Base-by-base conservation (phyloP, 1,140 invertebrate species). In the Drosophila chauvacae region DNA sequence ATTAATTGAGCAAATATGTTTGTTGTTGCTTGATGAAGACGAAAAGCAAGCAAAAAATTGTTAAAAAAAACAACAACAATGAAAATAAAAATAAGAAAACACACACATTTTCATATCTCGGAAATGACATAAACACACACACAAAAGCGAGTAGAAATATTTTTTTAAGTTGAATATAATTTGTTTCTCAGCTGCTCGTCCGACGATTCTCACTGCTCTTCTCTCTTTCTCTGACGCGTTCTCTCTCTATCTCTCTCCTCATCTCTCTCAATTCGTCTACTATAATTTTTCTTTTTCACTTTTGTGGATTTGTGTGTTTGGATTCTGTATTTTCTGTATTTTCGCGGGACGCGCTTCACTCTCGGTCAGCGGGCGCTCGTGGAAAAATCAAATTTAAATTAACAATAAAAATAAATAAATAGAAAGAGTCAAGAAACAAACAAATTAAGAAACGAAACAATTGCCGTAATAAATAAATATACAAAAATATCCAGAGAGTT, bases 301-400 rank as follows among this genome's bases (percentile, higher is more conserved):
- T 60, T 69, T 76, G 56, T 82, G 65, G 65, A 64, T 82, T 66
- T 62, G 61, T 70, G 61, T 66, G 61, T 81, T 79, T 81, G 78
- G 50, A 30, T 74, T 61, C 73, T 81, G 83, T 87, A 76, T 77
- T 86, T 83, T 83, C 75, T 77, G 80, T 88, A 86, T 78, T 82
- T 81, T 84, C 81, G 80, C 81, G 77, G 85, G 85, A 84, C 84
- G 85, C 84, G 84, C 83, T 88, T 77, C 84, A 87, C 83, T 87
- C 80, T 77, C 80, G 73, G 68, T 50, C 71, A 68, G 72, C 83
- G 84, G 70, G 81, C 77, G 79, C 73, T 88, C 69, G 84, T 90
- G 81, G 81, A 88, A 90, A 85, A 85, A 74, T 85, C 77, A 61
- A 66, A 81, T 68, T 68, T 62, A 35, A 45, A 26, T 59, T 11